Percentiles rank a stretch among this genome's conserved stretches.
Conservation (phyloP, 2,888 invertebrate species). For the Cabera pusaria region DNA sequence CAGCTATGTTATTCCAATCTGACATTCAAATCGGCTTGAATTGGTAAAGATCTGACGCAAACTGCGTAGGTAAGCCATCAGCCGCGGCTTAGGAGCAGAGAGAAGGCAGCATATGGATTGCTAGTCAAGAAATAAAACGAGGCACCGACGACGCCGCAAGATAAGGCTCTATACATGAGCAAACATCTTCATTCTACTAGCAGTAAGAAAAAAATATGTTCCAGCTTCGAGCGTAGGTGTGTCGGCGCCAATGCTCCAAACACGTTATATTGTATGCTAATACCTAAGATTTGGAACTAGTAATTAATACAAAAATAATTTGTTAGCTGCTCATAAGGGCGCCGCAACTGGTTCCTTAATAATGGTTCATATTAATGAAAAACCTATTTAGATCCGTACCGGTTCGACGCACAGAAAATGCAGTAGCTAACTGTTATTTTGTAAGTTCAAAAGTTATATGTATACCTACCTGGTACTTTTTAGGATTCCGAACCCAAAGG, state of each 20-base stretch:
- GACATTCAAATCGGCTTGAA: too few relatives aligned
- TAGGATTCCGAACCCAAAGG: too few relatives aligned
- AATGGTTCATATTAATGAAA: constrained; percentile 36
- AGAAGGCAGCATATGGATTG: too few relatives aligned
- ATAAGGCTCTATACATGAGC: too few relatives aligned
- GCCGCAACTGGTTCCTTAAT: constrained; percentile 54
- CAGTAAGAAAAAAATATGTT: constrained; percentile 23
- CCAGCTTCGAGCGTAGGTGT: constrained; percentile 46
- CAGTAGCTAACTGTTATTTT: constrained; percentile 27
- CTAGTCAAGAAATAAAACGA: too few relatives aligned
- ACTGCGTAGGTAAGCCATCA: too few relatives aligned
- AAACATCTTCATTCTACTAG: constrained; percentile 15
- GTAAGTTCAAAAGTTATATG: too few relatives aligned
- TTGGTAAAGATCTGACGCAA: too few relatives aligned
- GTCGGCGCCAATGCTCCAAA: constrained; percentile 58
- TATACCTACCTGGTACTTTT: too few relatives aligned
- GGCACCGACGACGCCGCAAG: too few relatives aligned
- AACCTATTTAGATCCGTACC: constrained; percentile 34
- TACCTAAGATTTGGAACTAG: constrained; percentile 64
- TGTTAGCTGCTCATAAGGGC: constrained; percentile 56
- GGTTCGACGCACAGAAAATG: constrained; percentile 31
- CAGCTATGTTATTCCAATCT: too few relatives aligned
- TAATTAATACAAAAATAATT: constrained; percentile 67
- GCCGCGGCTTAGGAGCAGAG: too few relatives aligned
- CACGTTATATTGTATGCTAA: constrained; percentile 78